phyloP scores from a whole-genome alignment of 2,797 vertebrate genomes.

The Falco rusticolus region DNA sequence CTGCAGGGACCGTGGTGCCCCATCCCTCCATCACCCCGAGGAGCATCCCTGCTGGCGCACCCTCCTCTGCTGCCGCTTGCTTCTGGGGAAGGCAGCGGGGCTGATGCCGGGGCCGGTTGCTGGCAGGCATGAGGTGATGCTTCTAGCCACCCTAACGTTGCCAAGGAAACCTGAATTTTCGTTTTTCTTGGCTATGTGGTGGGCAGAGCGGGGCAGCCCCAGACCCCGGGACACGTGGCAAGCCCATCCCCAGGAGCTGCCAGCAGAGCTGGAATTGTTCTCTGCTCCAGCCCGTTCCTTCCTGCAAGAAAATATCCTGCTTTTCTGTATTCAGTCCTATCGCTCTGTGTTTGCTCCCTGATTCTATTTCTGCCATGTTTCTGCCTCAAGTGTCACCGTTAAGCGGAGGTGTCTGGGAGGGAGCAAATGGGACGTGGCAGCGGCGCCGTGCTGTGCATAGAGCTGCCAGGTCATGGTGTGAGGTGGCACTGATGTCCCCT shows the following conservation, averaged over 20 bases:
- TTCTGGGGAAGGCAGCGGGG: not conserved
- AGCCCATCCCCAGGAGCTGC: not conserved
- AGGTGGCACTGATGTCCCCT: not conserved
- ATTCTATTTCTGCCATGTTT: accelerated
- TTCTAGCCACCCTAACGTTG: constrained; percentile 56
- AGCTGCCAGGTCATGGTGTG: accelerated
- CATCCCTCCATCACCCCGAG: not conserved
- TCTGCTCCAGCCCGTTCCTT: not conserved
- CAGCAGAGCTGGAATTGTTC: not conserved
- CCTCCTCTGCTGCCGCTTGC: not conserved
- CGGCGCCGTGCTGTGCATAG: accelerated
- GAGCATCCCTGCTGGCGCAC: accelerated
- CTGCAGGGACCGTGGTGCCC: accelerated
- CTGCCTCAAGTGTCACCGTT: not conserved
- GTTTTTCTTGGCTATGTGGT: not conserved
- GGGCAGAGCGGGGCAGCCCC: not conserved
- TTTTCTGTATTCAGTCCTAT: not conserved
- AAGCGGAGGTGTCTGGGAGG: not conserved
- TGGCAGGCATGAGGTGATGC: constrained; percentile 41
- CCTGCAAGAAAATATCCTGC: not conserved
- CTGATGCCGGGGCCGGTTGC: not conserved
- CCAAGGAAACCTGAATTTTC: constrained; percentile 70
- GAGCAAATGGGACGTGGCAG: not conserved
- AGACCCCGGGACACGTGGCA: not conserved
- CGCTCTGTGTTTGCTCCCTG: accelerated